Evolutionary conservation across 2,888 invertebrate genomes (phyloP), one percentile per base, ranked within the genome.

Genomic region (Xanthostigma xanthostigma): DNA sequence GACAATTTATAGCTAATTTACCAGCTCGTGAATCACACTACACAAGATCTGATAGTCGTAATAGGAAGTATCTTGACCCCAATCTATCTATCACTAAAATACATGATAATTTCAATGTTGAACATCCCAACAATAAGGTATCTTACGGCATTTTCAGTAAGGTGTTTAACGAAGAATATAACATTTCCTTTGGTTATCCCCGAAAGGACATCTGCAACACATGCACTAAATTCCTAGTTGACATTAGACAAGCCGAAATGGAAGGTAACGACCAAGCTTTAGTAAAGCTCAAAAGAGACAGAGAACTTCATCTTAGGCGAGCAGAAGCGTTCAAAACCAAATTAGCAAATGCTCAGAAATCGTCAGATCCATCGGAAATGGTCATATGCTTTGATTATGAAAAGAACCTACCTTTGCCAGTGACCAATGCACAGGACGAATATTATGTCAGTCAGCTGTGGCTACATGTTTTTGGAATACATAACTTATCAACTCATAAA

Each of bases 131-230:
- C 9, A 49, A 45, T 33, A 43, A 36, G 38, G 13, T 49, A 33
- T 45, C 43, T 9, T 50, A 54, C 42, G 48, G 44, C 34, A 50
- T 51, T 36, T 54, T 51, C 43, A 40, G 42, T 36, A 48, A 54
- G 34, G 41, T 54, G 5, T 55, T 54, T 34, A 53, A 51, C 27
- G 44, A 51, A 11, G 50, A 54, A 17, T 55, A 51, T 42, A 55
- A 54, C 41, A 44, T 50, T 44, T 47, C 48, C n/a, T 54, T 52
- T 46, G 53, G 49, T 9, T 17, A 41, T 36, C 51, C 51, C 2
- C 36, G 53, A 47, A 54, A 51, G 33, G 49, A 55, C 40, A 49
- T 53, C 13, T 53, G 53, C 45, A 50, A 46, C 27, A 34, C 40
- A 36, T 53, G 52, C 41, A 51, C 49, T 48, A 52, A 50, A 47